Evolutionary conservation across 2,888 invertebrate genomes (phyloP).

Genomic region (Phengaris alcon): DNA sequence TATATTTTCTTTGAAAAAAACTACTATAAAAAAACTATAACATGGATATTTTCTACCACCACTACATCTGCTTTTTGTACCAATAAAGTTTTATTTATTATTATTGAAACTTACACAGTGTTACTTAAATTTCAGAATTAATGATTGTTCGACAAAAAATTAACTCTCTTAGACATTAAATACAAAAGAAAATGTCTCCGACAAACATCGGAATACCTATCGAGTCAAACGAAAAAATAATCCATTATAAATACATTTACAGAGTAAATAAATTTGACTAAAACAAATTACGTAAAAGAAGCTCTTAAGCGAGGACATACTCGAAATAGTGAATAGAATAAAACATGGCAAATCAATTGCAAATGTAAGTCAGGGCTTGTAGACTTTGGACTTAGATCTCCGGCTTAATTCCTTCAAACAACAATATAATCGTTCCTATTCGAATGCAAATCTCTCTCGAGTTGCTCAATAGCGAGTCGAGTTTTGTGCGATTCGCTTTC

Average conservation of each 20-base stretch:
- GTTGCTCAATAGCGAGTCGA: conserved; percentile 58
- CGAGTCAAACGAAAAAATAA: background rate
- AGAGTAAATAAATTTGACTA: conserved; percentile 7
- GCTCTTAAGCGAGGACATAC: conserved; percentile 14
- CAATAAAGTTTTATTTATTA: too few relatives aligned
- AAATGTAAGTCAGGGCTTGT: conserved; percentile 32
- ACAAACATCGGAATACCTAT: background rate
- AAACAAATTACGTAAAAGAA: conserved; percentile 15
- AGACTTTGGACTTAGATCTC: conserved; percentile 44
- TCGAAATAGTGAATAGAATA: conserved; percentile 27
- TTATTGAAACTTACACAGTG: too few relatives aligned
- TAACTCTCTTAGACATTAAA: background rate
- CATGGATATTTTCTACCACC: too few relatives aligned
- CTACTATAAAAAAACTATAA: too few relatives aligned
- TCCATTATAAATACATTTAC: background rate
- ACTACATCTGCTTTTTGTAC: too few relatives aligned
- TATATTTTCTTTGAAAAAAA: too few relatives aligned
- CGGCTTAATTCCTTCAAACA: conserved; percentile 66
- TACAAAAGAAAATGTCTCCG: background rate
- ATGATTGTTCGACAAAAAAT: background rate
- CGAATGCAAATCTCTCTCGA: conserved; percentile 61
- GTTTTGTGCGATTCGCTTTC: conserved; percentile 56
- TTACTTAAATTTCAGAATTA: too few relatives aligned
- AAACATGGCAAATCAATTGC: conserved; percentile 30
- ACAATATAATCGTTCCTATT: conserved; percentile 68